Base-by-base conservation (phyloP, 2,797 vertebrate genomes). In the Chrysocyon brachyurus region DNA sequence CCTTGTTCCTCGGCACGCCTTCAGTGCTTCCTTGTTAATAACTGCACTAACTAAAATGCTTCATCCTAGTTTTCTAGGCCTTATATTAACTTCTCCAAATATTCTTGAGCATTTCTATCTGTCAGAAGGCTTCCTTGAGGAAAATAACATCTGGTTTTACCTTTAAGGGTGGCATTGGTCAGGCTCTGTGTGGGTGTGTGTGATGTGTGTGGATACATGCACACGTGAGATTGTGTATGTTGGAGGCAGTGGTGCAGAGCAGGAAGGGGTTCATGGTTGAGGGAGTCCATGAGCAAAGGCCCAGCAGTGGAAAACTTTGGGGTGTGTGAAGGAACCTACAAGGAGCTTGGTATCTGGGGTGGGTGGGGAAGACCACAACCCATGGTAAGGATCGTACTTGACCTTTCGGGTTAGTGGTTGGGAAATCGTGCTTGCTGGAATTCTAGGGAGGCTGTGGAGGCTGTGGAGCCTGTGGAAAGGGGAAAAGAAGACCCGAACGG, bases 11-110 rank as follows among this genome's bases (percentile, higher is more conserved):
- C 16, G 61, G 15, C 26, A 92, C 28, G 66, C 3, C 52, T 70
- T 70, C 22, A 24, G 15, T 77, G 17, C 26, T n/a, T 88, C 16
- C 54, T 87, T 56, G 33, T 36, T 52, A 63, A 46, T 68, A 92
- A 36, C 36, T 22, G 6, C 33, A 83, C 26, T 68, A 64, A 91
- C 46, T 75, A 57, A 75, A 85, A 52, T 57, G 87, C 17, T 40
- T 78, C 63, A 36, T 46, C 59, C 72, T 81, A 26, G 31, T 75
- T 56, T 85, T 66, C 15, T 46, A 78, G 61, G 28, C 11, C 73
- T 36, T 79, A 11, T 54, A 64, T 89, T 82, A 78, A 70, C 46
- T 28, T 96, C 77, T 92, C 31, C n/a, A 92, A 5, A 56, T 63
- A 26, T 36, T 88, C 57, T 19, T n/a, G 82, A 66, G 28, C 1